Evolutionary conservation across 2,113 vertebrate genomes (phyloP), one percentile per base, ranked within the genome.

Genomic region (Heliornis fulica): DNA sequence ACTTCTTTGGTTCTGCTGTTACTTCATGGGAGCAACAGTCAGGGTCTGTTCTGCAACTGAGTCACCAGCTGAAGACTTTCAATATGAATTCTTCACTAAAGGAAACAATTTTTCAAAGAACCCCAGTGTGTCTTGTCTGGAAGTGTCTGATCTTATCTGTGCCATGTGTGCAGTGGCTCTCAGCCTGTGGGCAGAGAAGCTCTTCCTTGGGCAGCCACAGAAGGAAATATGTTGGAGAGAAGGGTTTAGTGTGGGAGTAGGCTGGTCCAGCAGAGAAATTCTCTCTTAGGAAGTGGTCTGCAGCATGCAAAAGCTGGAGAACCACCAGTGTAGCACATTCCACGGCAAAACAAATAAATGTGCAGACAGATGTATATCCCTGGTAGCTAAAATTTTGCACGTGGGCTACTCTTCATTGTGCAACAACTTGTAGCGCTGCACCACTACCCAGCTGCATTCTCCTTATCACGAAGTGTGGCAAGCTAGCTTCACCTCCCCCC

Each of bases 231-330:
- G 21, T 11, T 76, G 69, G 83, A 77, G 79, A 95, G 85, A 92
- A 89, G 50, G 90, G 87, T 92, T 93, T 95, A 85, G 68, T 92
- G 88, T 94, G 76, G 93, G 93, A 95, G 80, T 91, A 68, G 85
- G 60, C 40, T 34, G 71, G 68, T 93, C 60, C 76, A 68, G 83
- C 36, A 64, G 75, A 46, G 69, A 88, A 95, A 94, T 90, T 81
- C 71, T 94, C 66, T 43, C 92, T 93, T 96, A 75, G 96, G 96
- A 97, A 96, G 96, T 87, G 96, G 96, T 93, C 94, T 96, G 80
- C 59, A 92, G 71, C 76, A 88, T 86, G 64, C 26, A 0, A 90
- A 92, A 92, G 64, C 69, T 21, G 4, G 83, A 93, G 68, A 97
- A 86, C 82, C 92, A 93, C 84, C n/a, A 6, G 5, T 80, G 54